Evolutionary conservation across 2,113 vertebrate species (phyloP), one percentile per base, ranked within the genome.

Genomic region (Vulpes lagopus): DNA sequence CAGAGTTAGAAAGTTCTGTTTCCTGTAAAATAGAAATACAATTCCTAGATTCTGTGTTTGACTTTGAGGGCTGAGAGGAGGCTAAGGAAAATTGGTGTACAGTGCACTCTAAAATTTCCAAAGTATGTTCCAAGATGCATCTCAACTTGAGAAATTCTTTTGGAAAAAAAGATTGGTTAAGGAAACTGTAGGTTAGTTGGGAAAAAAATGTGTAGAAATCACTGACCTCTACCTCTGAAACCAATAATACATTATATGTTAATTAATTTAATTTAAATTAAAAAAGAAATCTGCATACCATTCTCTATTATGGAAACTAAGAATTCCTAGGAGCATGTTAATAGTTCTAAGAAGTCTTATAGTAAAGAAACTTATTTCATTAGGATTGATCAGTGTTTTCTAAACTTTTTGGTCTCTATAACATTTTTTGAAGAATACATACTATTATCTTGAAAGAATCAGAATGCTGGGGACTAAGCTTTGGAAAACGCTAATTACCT

Each of bases 121-220:
- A 71, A 88, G 22, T 55, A 6, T 69, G 6, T 91, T 89, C 22
- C 38, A 91, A 62, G 53, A 53, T 16, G 78, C 0, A 19, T 23
- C 62, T 87, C 7, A 4, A 89, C 3, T 64, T 60, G 27, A 90
- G 86, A 91, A 95, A 85, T 83, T 38, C 43, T 69, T 94, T 69
- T 59, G 81, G 81, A 83, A 88, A 97, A 97, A 94, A 73, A 11
- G 8, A 14, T 95, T 67, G 51, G n/a, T 94, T 78, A 95, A 96
- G 55, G 57, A 78, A 81, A n/a, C 51, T 83, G 89, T 76, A 86
- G 73, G 55, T 65, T 85, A 91, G 35, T 71, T 60, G n/a, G 83
- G 38, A 27, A 53, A 90, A 76, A 89, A 62, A 67, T 25, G 15
- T 84, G 78, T 19, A 57, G 53, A 88, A 91, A 67, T 88, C 30